Evolutionary conservation across 2,888 invertebrate genomes (phyloP).

Genomic region (Formica aserva): DNA sequence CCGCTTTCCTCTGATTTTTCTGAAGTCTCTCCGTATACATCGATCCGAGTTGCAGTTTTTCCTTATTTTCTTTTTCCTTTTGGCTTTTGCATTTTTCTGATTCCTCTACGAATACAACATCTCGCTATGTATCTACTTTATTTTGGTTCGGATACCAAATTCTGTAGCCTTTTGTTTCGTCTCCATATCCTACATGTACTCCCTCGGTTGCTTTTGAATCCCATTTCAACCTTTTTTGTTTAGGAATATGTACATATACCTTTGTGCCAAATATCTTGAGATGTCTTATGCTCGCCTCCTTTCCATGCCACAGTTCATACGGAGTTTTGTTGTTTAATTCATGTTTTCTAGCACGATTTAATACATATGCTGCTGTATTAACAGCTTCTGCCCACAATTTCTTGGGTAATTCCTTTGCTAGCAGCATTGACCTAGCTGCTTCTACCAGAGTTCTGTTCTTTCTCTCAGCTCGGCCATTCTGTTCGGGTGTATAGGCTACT

Average conservation of each 20-base stretch:
- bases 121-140: not conserved
- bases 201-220: not conserved
- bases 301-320: not conserved
- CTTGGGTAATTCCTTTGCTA: not conserved
- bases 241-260: not conserved
- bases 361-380: not conserved
- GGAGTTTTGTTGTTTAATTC: not conserved
- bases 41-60: too few relatives aligned
- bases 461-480: not conserved
- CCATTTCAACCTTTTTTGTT: not conserved
- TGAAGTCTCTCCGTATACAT: too few relatives aligned
- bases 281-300: not conserved
- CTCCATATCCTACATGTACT: not conserved
- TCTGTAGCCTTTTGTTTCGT: not conserved
- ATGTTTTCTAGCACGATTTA: not conserved
- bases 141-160: not conserved
- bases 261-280: not conserved
- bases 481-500: not conserved
- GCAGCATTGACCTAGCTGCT: not conserved
- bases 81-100: not conserved
- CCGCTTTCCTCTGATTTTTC: too few relatives aligned
- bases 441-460: not conserved
- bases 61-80: too few relatives aligned
- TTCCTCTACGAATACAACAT: slow-evolving; percentile 5
- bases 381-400: not conserved